Evolutionary conservation across 2,113 vertebrate species (phyloP).

Genomic region (Cyrtonyx montezumae): DNA sequence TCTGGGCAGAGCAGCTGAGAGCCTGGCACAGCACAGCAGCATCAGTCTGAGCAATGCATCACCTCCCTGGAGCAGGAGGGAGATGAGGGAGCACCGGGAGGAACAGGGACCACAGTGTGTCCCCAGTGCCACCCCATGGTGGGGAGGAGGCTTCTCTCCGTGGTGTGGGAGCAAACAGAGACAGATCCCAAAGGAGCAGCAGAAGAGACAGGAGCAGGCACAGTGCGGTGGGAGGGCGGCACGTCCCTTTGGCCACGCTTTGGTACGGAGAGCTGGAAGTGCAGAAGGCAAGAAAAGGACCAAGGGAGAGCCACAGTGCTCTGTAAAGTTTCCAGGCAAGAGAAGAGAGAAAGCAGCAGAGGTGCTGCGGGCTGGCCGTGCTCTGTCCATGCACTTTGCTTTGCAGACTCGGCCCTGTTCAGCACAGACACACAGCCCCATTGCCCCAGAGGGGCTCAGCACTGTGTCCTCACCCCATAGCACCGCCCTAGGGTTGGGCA

Average conservation of each 20-base stretch:
- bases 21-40: not conserved
- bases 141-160: not conserved
- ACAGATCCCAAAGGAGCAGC: not conserved
- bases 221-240: not conserved
- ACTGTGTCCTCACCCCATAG: not conserved
- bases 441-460: fast-evolving
- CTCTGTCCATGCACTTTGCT: not conserved
- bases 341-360: conserved; percentile 36
- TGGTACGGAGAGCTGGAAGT: conserved; percentile 6
- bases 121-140: not conserved
- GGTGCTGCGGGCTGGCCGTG: not conserved
- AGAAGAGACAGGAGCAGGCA: conserved; percentile 44
- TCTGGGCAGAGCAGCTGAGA: not conserved
- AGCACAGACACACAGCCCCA: not conserved
- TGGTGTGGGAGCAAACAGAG: not conserved
- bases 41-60: not conserved
- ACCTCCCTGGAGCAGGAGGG: not conserved
- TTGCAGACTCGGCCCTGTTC: not conserved
- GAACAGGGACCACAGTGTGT: fast-evolving
- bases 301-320: not conserved
- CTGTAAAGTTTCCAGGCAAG: not conserved
- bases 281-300: not conserved
- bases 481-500: not conserved
- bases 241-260: not conserved
- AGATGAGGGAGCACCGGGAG: not conserved